phyloP scores from a whole-genome alignment of 2,888 invertebrate species.

The Blastobasis adustella region DNA sequence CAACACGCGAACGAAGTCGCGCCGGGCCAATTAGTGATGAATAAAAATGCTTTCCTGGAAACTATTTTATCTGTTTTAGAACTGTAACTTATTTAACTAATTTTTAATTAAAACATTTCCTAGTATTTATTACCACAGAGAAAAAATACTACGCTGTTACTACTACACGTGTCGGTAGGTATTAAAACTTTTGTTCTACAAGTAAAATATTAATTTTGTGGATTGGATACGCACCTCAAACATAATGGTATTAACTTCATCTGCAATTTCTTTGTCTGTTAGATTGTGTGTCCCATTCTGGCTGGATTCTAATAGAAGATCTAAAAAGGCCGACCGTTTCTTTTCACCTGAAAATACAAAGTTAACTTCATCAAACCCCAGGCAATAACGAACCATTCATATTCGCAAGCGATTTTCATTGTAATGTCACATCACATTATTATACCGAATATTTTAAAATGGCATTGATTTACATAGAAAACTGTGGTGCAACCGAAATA shows the following conservation, averaged over 20 bases:
- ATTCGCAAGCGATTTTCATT: too few relatives aligned
- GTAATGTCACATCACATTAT: too few relatives aligned
- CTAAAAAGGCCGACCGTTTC: conserved; percentile 90
- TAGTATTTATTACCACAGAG: too few relatives aligned
- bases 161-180: too few relatives aligned
- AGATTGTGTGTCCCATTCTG: conserved; percentile 82
- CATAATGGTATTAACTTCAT: conserved; percentile 92
- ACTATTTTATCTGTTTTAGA: not conserved
- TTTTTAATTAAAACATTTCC: too few relatives aligned
- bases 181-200: too few relatives aligned
- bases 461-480: too few relatives aligned
- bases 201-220: not conserved
- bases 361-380: not conserved
- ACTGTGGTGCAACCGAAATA: too few relatives aligned
- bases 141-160: not conserved
- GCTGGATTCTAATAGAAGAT: conserved; percentile 89
- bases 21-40: too few relatives aligned
- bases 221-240: conserved; percentile 78
- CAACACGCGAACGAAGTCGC: too few relatives aligned
- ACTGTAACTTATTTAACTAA: not conserved
- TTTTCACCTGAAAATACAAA: conserved; percentile 76
- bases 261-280: conserved; percentile 86
- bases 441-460: too few relatives aligned
- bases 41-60: not conserved
- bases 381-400: too few relatives aligned